phyloP scores from a whole-genome alignment of 2,113 vertebrate species.

The Sinosuthora webbiana region DNA sequence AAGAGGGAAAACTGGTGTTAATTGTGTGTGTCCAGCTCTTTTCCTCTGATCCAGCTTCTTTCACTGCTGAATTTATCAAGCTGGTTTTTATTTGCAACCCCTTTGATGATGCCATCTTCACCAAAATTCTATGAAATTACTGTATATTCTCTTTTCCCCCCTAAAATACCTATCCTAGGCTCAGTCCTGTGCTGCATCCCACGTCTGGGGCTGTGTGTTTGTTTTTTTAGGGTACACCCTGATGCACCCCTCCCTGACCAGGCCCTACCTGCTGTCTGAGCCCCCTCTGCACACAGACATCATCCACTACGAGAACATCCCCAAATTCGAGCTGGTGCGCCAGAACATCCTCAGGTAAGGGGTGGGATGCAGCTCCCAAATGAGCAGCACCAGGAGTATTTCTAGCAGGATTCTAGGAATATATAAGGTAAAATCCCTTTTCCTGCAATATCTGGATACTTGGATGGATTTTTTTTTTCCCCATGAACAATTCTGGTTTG shows the following conservation, averaged over 20 bases:
- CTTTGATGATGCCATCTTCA: neutral
- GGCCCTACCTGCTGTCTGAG: slow-evolving; percentile 92
- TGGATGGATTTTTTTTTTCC: neutral
- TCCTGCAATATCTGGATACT: neutral
- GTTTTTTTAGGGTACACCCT: slow-evolving; percentile 89
- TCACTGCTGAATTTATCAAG: neutral
- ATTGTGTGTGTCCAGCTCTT: neutral
- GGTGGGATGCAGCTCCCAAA: fast-evolving
- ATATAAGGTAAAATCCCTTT: neutral
- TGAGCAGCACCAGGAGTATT: neutral
- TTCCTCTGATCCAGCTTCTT: neutral
- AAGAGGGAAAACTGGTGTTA: neutral
- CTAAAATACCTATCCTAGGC: neutral
- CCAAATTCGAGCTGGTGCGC: slow-evolving; percentile 88
- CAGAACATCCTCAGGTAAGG: slow-evolving; percentile 94
- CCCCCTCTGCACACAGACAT: slow-evolving; percentile 96
- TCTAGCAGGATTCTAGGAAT: neutral
- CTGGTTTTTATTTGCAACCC: neutral
- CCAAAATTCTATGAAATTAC: neutral
- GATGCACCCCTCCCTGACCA: slow-evolving; percentile 96
- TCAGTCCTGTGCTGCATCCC: neutral
- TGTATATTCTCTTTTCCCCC: fast-evolving
- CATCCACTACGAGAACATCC: slow-evolving; percentile 98
- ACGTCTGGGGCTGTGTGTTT: neutral
- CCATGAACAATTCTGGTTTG: neutral